Base-by-base conservation (phyloP, 2,888 invertebrate genomes). In the Micoletzkya japonica region DNA sequence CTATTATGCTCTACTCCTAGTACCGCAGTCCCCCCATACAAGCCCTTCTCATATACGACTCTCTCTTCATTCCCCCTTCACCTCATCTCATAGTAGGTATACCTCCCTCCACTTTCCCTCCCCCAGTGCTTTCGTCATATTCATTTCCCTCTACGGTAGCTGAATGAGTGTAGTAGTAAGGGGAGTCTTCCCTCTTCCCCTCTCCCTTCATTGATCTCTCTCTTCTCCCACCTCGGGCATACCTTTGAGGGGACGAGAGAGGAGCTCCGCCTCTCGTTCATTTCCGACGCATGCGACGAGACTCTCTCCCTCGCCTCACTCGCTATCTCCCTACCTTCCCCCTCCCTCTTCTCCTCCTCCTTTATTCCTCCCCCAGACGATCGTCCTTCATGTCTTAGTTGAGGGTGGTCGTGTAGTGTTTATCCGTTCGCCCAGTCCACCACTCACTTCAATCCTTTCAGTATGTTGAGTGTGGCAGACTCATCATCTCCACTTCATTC, bases 151-250 rank as follows among this genome's bases (percentile, higher is more conserved):
- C 58, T 58, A 58, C 58, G 24, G 58, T 58, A 58, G 14, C 37
- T 37, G 24, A 34, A 30, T 39, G 39, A 39, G 39, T 7, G 39
- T 10, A 39, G 14, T 30, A 7, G 14, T 24, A 24, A 36, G 36
- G 37, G 24, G 26, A 37, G 36, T 26, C 7, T 39, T 36, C 44
- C 30, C 61, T 61, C 61, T 26, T 30, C 17, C 32, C 36, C 32
- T n/a, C 36, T 61, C 61, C 24, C 64, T 64, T 64, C 64, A 64
- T 64, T 64, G 64, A 64, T 64, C 64, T 61, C 64, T 24, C 64
- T 64, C 44, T 64, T 34, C 52, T 54, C 39, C 52, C 57, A 37
- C 26, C 56, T 37, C 39, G 32, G 39, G 56, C 56, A 67, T 57
- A 57, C 67, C 56, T 57, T 67, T 56, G 39, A 30, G 44, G 32